These are phyloP conservation scores for Lithobates sylvaticus DNA, from an alignment of 2,797 vertebrate species.

Conservation along the genomic window DNA sequence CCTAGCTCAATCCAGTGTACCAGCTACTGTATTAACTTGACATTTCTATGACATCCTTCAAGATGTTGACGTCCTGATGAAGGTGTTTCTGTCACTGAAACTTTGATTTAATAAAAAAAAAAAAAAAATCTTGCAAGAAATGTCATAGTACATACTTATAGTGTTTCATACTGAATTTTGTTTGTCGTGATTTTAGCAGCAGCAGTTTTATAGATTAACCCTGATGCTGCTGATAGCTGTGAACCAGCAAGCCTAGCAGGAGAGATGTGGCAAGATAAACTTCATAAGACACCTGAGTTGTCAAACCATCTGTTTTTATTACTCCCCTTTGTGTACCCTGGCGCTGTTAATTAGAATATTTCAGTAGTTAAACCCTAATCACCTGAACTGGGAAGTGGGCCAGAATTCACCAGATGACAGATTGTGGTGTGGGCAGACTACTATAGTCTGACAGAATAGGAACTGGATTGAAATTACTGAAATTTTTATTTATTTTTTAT, in stretches of 20 bases:
- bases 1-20: not conserved
- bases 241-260: constrained; percentile 13
- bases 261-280: constrained; percentile 58
- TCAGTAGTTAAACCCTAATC: constrained; percentile 73
- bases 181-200: not conserved
- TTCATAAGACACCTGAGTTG: constrained; percentile 63
- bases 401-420: constrained; percentile 74
- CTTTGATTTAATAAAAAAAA: not conserved
- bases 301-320: constrained; percentile 62
- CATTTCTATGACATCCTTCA: constrained; percentile 12
- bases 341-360: constrained; percentile 73
- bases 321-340: constrained; percentile 63
- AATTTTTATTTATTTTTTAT: not conserved
- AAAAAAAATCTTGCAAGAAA: constrained; percentile 1
- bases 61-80: not conserved
- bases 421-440: constrained; percentile 57
- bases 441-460: constrained; percentile 4
- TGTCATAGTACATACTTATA: constrained; percentile 7
- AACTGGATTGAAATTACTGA: constrained; percentile 9
- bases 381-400: constrained; percentile 70
- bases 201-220: constrained; percentile 36
- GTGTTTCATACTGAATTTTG: constrained; percentile 18
- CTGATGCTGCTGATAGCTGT: not conserved
- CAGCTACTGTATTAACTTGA: not conserved
- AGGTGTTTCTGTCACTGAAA: not conserved